phyloP scores from a whole-genome alignment of 2,888 invertebrate genomes.

The Perdita meconis region DNA sequence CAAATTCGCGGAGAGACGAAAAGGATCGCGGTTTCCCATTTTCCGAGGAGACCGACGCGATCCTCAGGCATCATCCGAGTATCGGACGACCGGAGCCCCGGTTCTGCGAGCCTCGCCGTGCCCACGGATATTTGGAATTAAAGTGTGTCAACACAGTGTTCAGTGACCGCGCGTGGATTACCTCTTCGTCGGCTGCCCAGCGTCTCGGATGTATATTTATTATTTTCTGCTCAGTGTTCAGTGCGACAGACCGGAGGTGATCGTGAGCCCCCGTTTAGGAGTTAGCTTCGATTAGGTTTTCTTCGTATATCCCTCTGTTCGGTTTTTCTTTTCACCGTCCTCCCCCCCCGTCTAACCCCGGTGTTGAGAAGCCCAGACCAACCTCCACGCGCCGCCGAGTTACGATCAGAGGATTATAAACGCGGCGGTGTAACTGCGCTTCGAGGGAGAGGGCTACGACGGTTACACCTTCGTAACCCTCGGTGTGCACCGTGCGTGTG shows the following conservation, averaged over 20 bases:
- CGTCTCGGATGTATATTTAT: conserved; percentile 12
- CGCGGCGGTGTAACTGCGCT: too few relatives aligned
- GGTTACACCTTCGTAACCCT: conserved; percentile 32
- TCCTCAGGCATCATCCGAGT: conserved; percentile 20
- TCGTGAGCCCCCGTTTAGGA: conserved; percentile 24
- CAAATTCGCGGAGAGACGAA: conserved; percentile 37
- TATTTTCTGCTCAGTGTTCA: conserved; percentile 42
- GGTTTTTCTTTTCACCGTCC: neutral
- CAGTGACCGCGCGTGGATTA: conserved; percentile 64
- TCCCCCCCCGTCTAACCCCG: too few relatives aligned
- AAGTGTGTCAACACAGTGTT: conserved; percentile 71
- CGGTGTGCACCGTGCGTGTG: conserved; percentile 66
- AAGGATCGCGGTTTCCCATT: conserved; percentile 38
- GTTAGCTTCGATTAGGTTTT: conserved; percentile 21
- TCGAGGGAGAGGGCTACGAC: neutral
- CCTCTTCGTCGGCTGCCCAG: conserved; percentile 36
- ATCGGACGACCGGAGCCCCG: conserved; percentile 52
- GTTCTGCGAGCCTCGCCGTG: conserved; percentile 58
- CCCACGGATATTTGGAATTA: conserved; percentile 70
- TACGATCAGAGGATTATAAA: neutral
- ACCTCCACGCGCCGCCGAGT: neutral
- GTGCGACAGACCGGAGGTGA: conserved; percentile 49
- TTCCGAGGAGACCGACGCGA: conserved; percentile 49
- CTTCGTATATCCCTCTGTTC: neutral
- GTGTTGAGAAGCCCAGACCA: conserved; percentile 1